Percentiles rank a stretch among this genome's conserved stretches.
phyloP scores from a whole-genome alignment of 2,113 vertebrate species.

The Dipodomys ordii region DNA sequence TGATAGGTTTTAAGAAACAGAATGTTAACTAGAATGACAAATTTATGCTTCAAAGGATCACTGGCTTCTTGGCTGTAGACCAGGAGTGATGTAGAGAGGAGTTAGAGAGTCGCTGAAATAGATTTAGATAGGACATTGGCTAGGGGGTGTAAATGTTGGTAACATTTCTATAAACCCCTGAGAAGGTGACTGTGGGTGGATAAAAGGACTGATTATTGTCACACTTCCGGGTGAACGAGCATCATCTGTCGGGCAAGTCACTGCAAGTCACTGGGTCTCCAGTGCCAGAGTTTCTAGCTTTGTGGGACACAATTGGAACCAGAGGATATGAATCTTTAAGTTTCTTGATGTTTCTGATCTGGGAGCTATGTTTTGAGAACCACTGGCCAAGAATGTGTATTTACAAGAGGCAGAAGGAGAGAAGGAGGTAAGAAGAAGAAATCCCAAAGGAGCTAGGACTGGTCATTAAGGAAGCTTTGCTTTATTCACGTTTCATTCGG shows the following conservation, averaged over 20 bases:
- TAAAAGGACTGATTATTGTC: neutral
- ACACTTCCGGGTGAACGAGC: neutral
- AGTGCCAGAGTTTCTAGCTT: neutral
- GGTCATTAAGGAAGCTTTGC: neutral
- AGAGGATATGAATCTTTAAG: constrained; percentile 15
- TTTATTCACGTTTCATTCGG: neutral
- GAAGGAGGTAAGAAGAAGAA: neutral
- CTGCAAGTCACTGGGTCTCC: neutral
- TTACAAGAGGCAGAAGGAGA: neutral
- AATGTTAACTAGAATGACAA: neutral
- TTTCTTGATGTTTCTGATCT: neutral
- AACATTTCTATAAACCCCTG: neutral
- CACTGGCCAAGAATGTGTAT: neutral
- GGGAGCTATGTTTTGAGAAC: neutral
- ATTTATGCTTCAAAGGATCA: neutral
- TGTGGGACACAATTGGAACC: neutral
- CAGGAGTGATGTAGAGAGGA: neutral
- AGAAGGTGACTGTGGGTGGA: neutral
- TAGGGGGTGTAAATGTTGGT: neutral
- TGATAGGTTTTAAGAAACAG: neutral
- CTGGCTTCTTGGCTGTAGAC: neutral
- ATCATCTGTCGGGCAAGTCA: neutral
- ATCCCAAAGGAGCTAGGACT: neutral
- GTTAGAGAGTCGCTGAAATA: neutral
- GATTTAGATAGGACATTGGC: neutral